Evolutionary conservation across 2,888 invertebrate species (phyloP).

Genomic region (Charanyca ferruginea): DNA sequence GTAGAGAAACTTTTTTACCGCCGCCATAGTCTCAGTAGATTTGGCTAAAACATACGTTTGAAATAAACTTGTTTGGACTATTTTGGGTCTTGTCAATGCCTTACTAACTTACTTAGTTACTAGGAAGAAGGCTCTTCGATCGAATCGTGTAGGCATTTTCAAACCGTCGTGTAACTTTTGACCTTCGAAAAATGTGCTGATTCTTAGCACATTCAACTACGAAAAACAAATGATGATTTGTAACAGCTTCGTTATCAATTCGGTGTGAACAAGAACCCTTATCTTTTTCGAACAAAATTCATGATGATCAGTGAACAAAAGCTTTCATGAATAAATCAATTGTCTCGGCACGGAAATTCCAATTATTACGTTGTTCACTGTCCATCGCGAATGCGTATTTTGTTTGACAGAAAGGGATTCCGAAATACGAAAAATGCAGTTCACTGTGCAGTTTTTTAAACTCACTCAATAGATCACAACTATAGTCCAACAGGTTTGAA

Average conservation of each 20-base stretch:
- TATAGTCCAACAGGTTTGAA: slow-evolving; percentile 48
- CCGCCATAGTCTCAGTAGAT: too few relatives aligned
- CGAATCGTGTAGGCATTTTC: too few relatives aligned
- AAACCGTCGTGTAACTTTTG: too few relatives aligned
- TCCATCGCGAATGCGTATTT: slow-evolving; percentile 1
- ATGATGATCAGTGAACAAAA: slow-evolving; percentile 9
- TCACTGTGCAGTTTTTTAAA: slow-evolving; percentile 25
- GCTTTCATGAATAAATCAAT: slow-evolving; percentile 30
- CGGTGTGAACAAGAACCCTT: too few relatives aligned
- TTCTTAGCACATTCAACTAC: neutral
- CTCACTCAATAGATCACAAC: slow-evolving; percentile 8
- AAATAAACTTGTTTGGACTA: too few relatives aligned
- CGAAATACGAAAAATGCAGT: slow-evolving; percentile 17
- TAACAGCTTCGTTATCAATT: too few relatives aligned
- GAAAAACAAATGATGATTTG: neutral
- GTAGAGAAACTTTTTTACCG: too few relatives aligned
- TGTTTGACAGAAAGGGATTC: slow-evolving; percentile 31
- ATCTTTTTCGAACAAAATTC: neutral
- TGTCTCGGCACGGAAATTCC: slow-evolving; percentile 17
- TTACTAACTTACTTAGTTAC: too few relatives aligned
- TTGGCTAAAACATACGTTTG: too few relatives aligned
- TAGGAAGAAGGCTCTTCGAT: too few relatives aligned
- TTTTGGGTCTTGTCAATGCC: too few relatives aligned
- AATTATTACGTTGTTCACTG: slow-evolving; percentile 1
- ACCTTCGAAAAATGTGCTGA: too few relatives aligned